Evolutionary conservation across 2,797 vertebrate species (phyloP), one percentile per base, ranked within the genome.

Genomic region (Enoplosus armatus): DNA sequence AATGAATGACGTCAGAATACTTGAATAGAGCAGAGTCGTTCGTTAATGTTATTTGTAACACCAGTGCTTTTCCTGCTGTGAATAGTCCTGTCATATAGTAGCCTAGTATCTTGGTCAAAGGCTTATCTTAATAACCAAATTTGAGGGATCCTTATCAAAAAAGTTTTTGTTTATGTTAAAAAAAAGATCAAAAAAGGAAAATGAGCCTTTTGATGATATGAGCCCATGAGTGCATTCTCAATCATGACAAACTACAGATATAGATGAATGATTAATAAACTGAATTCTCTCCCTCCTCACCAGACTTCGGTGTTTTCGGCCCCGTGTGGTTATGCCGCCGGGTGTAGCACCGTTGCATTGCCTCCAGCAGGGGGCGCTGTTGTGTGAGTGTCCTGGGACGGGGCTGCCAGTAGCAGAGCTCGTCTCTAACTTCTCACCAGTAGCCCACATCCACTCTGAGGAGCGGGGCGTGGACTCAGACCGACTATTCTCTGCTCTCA

Each of bases 401-500:
- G 37, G 20, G 59, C 61, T 2, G 65, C 56, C 56, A 47, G 85
- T 71, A 69, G 79, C 80, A 2, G 75, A 35, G 27, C 74, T 63
- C 47, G n/a, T n/a, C 79, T 60, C 75, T 26, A 37, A 66, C 64
- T 75, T 48, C 77, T 83, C 80, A 6, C 39, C 83, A 83, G 86
- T 59, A 82, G 84, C 75, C 79, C 70, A 58, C 87, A 89, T 84
- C 83, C 47, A 61, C 66, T 59, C 63, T 3, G 82, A 85, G 85
- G 64, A 84, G 85, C 88, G 91, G 92, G 93, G 93, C 93, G 93
- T 93, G 91, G 92, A 92, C 91, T 90, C 33, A 2, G 18, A 41
- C 12, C 41, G 56, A 78, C 68, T 65, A 24, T 37, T 90, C 77
- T 50, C 62, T 65, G 76, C 78, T 79, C 76, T 35, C 60, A 74